Evolutionary conservation across 2,113 vertebrate species (phyloP), one percentile per base, ranked within the genome.

Genomic region (Rhinolophus sinicus): DNA sequence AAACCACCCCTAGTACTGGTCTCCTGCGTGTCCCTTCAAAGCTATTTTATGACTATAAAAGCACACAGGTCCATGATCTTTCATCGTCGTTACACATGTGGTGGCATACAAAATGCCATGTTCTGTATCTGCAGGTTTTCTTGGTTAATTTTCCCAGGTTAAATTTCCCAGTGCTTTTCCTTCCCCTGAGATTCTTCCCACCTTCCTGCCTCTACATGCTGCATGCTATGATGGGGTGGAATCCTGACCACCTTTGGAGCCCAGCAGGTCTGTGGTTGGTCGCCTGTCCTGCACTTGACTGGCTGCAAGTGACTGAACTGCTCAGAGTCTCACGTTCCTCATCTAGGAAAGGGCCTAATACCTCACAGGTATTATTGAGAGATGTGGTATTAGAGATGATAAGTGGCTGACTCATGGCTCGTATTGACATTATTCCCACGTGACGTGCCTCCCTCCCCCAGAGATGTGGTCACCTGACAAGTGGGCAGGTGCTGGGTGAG

Each of bases 151-250:
- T 82, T 64, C 35, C 58, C 56, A 65, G 40, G 44, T 52, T n/a
- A n/a, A n/a, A n/a, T n/a, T n/a, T n/a, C n/a, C n/a, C n/a, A n/a
- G 73, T 52, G 38, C 44, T 58, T 62, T 72, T 52, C 40, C 15
- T 40, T n/a, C 21, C 26, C n/a, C 28, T 19, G 24, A 87, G 35
- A 73, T 64, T 65, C 65, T 24, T 16, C 1, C 47, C 35, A 5
- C 10, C 0, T 24, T 16, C 1, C 47, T 28, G 3, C 10, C 0
- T 13, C 10, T 62, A n/a, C 56, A 50, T 8, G 8, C 58, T 3
- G 38, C 75, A 58, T 4, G 3, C 50, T 24, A 5, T 33, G 44
- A 35, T 12, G 82, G 62, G 28, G 82, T 50, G 6, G 14, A 76
- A 15, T 26, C 22, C 21, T 47, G 54, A 28, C 21, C 26, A 60